phyloP scores from a whole-genome alignment of 2,797 vertebrate genomes.

The Florisuga fusca region DNA sequence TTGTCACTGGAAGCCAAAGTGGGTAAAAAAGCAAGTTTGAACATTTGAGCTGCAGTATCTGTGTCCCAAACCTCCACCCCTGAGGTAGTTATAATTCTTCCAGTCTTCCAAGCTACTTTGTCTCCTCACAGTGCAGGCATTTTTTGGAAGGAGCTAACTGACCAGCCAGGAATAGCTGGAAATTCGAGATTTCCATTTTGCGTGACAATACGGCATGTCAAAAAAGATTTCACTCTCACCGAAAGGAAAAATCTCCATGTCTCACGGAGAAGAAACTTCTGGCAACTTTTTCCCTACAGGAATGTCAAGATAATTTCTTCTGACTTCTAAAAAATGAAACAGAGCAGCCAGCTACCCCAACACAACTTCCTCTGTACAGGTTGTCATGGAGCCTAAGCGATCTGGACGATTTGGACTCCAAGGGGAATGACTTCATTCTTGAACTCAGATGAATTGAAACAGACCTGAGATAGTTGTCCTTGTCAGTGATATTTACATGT shows the following conservation, averaged over 20 bases:
- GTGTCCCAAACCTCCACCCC: not conserved
- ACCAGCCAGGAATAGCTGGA: constrained; percentile 15
- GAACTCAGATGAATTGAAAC: constrained; percentile 42
- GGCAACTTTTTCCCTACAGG: constrained; percentile 42
- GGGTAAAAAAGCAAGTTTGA: not conserved
- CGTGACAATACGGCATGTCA: not conserved
- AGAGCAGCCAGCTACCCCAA: constrained; percentile 48
- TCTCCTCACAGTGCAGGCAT: not conserved
- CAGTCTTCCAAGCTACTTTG: not conserved
- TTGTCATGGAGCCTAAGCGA: constrained; percentile 48
- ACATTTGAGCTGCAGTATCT: not conserved
- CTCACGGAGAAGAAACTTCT: constrained; percentile 40
- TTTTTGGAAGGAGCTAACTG: constrained; percentile 24
- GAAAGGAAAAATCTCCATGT: constrained; percentile 39
- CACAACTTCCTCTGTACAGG: constrained; percentile 27
- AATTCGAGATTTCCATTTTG: constrained; percentile 44
- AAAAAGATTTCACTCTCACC: constrained; percentile 27
- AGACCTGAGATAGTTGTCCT: constrained; percentile 30
- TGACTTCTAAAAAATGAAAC: constrained; percentile 67
- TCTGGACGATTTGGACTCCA: not conserved
- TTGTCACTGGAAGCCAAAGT: not conserved
- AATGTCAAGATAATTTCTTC: constrained; percentile 66
- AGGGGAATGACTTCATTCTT: constrained; percentile 10
- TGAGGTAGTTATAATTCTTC: constrained; percentile 12
- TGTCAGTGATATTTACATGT: constrained; percentile 46